Percentiles rank a stretch among this genome's conserved stretches.
Evolutionary conservation across 2,797 vertebrate genomes (phyloP).

Genomic region (Antennarius maculatus): DNA sequence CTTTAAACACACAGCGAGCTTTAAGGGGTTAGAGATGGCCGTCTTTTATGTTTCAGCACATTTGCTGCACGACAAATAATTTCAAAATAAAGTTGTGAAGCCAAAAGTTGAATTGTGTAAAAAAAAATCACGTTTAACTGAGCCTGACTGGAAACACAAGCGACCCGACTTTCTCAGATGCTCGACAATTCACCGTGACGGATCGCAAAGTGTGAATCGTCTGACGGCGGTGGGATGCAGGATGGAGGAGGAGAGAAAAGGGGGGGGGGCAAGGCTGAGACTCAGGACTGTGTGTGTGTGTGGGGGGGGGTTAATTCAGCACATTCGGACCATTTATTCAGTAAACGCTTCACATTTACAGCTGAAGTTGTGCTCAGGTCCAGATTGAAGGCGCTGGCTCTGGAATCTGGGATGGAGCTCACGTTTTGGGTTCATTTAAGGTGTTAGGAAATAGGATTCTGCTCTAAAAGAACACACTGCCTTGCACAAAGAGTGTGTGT

Average conservation of each 20-base stretch:
- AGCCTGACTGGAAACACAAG: background rate
- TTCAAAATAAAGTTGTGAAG: background rate
- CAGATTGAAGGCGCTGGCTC: constrained; percentile 2
- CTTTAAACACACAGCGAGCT: too few species aligned
- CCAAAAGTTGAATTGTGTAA: too few species aligned
- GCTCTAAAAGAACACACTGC: constrained; percentile 18
- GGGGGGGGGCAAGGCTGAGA: background rate
- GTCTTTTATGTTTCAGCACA: background rate
- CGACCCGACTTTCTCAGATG: background rate
- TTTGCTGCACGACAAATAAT: background rate
- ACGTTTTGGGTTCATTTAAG: constrained; percentile 9
- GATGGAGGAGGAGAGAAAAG: background rate
- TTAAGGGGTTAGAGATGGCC: background rate
- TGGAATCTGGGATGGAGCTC: background rate
- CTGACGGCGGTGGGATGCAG: background rate
- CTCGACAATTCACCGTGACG: background rate
- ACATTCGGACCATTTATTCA: background rate
- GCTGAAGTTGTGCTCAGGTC: constrained; percentile 8
- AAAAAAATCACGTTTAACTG: too few species aligned
- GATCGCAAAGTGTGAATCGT: background rate
- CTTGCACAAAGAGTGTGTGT: constrained; percentile 9
- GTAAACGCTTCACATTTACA: background rate
- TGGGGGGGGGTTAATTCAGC: background rate
- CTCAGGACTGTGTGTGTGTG: too few species aligned
- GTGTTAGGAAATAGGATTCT: constrained; percentile 8